Evolutionary conservation across 1,140 invertebrate genomes (phyloP).

Genomic region (Scaptomyza montana): DNA sequence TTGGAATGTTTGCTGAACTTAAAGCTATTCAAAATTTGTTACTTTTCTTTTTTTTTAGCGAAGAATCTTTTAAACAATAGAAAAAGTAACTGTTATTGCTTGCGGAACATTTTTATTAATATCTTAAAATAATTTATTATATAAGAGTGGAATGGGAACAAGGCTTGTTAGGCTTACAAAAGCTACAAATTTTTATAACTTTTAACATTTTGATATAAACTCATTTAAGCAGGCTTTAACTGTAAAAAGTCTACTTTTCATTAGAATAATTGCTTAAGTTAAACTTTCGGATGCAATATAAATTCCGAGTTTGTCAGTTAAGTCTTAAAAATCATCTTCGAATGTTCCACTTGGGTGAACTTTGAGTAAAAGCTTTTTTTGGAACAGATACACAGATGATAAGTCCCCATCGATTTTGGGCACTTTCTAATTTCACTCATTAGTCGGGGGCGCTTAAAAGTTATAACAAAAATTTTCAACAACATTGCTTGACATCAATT

Average conservation of each 20-base stretch:
- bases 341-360: constrained; percentile 28
- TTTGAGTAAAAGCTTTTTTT: not conserved
- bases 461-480: constrained; percentile 2
- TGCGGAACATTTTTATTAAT: constrained; percentile 19
- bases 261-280: not conserved
- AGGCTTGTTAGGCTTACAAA: not conserved
- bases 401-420: constrained; percentile 25
- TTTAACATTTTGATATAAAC: too few relatives aligned
- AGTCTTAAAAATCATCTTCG: too few relatives aligned
- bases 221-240: too few relatives aligned
- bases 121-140: not conserved
- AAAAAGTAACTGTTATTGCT: constrained; percentile 56
- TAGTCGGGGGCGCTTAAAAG: constrained; percentile 6
- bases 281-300: not conserved
- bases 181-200: too few relatives aligned
- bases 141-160: not conserved
- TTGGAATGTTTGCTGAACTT: constrained; percentile 3
- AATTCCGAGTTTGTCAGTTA: not conserved
- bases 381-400: not conserved
- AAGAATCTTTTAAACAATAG: constrained; percentile 40
- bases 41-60: not conserved
- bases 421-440: constrained; percentile 45
- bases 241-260: too few relatives aligned
- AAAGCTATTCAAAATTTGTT: not conserved
- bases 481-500: too few relatives aligned